Evolutionary conservation across 2,113 vertebrate genomes (phyloP).

Genomic region (Meriones unguiculatus): DNA sequence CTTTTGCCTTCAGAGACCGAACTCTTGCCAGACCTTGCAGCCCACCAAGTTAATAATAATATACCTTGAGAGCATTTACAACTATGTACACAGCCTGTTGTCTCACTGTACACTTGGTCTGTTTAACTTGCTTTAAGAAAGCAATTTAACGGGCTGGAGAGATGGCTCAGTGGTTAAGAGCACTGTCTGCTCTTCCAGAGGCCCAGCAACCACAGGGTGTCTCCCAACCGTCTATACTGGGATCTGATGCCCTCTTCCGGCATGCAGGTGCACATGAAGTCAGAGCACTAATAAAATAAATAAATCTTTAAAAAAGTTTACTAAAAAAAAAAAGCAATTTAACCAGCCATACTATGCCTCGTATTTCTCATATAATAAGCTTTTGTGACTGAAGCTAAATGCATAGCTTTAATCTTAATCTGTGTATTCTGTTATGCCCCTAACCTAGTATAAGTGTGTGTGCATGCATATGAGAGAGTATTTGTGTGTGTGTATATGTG

Average conservation of each 20-base stretch:
- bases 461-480: background rate
- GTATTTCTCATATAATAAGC: background rate
- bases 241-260: too few species aligned
- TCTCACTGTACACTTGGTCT: background rate
- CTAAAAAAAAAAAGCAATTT: too few species aligned
- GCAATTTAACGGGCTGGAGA: background rate
- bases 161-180: too few species aligned
- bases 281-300: too few species aligned
- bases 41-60: background rate
- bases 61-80: background rate
- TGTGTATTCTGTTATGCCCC: background rate
- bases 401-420: background rate
- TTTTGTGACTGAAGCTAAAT: background rate
- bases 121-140: background rate
- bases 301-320: too few species aligned
- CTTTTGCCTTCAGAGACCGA: background rate
- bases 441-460: background rate
- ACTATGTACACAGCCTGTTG: background rate
- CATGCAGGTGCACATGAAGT: too few species aligned
- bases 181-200: too few species aligned
- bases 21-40: background rate
- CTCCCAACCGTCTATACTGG: too few species aligned
- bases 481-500: background rate
- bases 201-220: too few species aligned
- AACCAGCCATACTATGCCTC: too few species aligned